Base-by-base conservation (phyloP, 1,140 invertebrate genomes). In the Cherax quadricarinatus region DNA sequence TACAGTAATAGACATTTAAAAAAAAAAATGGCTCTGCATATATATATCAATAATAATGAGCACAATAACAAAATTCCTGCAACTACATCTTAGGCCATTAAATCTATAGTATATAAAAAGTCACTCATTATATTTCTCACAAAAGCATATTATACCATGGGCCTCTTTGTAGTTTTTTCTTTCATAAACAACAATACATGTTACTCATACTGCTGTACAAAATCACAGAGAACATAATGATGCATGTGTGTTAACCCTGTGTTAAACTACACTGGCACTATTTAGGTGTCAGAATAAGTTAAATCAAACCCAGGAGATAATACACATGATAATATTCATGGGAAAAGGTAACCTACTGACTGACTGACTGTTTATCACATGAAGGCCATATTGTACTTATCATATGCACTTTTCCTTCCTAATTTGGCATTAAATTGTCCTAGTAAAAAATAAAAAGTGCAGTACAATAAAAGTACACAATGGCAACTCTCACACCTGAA, bases 211-310 rank as follows among this genome's bases (percentile, higher is more conserved):
- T 75, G 70, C 3, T 30, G 24, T 75, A 75, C 1, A 75, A 75
- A 75, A 75, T 75, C 70, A 75, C 70, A 75, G 70, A 75, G 21
- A 75, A 7, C n/a, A 75, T 75, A 75, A 75, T 75, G 70, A 75
- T 6, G n/a, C 21, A 75, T 24, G 70, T 9, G 70, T 75, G 21
- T 75, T 75, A 75, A 30, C 70, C 70, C n/a, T 2, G 7, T 30
- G 70, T 30, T 5, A 75, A 4, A 24, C 14, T n/a, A 73, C 4
- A n/a, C 70, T 75, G n/a, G 70, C 70, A 75, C 24, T 75, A 0
- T 24, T 75, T 30, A 75, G n/a, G n/a, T 30, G 24, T 75, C 70
- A 75, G 12, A 6, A 24, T 21, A 75, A 12, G 70, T 75, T 70
- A 12, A 12, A 70, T 70, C 21, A 30, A 24, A 75, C 70, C 18